A percentile compares a stretch with the other conserved stretches of the same genome.
Evolutionary conservation across 2,797 vertebrate species (phyloP).

Genomic region (Alca torda): DNA sequence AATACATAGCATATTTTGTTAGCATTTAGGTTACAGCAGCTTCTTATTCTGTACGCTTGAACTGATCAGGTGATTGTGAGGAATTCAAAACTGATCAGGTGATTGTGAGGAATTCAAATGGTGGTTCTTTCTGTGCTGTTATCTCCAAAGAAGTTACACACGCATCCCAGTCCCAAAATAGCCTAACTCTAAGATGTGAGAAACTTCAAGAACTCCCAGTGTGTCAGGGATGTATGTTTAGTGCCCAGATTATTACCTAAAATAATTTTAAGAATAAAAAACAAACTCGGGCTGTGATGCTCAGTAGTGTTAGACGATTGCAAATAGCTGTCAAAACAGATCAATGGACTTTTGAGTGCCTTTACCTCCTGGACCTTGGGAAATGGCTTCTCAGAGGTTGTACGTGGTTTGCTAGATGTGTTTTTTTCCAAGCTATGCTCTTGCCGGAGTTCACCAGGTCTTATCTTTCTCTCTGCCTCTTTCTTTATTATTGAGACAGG

Average conservation of each 20-base stretch:
- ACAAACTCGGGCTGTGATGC: background rate
- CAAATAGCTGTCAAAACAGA: background rate
- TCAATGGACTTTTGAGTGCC: accelerated
- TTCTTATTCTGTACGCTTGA: background rate
- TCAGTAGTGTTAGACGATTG: background rate
- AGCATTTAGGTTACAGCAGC: background rate
- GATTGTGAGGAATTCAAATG: background rate
- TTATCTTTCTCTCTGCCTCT: background rate
- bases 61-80: background rate
- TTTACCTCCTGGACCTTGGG: background rate
- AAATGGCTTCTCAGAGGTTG: background rate
- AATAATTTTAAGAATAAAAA: background rate
- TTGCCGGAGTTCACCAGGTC: background rate
- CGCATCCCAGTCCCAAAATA: background rate
- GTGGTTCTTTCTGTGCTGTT: background rate
- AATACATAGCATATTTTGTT: background rate
- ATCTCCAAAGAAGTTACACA: background rate
- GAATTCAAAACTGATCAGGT: background rate
- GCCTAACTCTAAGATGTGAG: background rate
- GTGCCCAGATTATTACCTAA: background rate
- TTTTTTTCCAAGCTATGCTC: background rate
- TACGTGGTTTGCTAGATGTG: background rate
- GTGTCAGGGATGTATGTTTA: background rate
- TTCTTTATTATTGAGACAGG: background rate
- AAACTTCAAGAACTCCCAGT: background rate